Evolutionary conservation across 2,888 invertebrate genomes (phyloP).

Genomic region (Dorcus parallelipipedus): DNA sequence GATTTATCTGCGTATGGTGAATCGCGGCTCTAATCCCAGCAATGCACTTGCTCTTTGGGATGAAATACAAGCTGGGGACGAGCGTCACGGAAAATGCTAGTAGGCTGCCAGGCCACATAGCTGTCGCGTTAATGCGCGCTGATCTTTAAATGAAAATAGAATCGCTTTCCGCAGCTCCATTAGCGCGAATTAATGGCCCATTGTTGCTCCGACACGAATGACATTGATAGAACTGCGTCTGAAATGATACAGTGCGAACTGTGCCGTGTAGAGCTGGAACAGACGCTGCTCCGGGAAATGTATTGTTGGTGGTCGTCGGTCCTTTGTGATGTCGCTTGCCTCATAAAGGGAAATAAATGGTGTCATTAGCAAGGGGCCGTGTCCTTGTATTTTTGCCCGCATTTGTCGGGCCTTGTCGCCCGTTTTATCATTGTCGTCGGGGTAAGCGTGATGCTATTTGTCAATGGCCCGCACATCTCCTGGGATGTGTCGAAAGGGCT

Average conservation of each 20-base stretch:
- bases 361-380: slow-evolving; percentile 49
- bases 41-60: slow-evolving; percentile 29
- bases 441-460: slow-evolving; percentile 40
- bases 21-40: slow-evolving; percentile 32
- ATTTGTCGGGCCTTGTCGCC: slow-evolving; percentile 49
- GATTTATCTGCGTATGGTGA: slow-evolving; percentile 35
- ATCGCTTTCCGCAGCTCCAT: slow-evolving; percentile 31
- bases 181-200: slow-evolving; percentile 34
- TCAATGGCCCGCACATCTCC: slow-evolving; percentile 30
- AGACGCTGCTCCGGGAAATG: slow-evolving; percentile 37
- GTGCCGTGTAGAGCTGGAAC: slow-evolving; percentile 30
- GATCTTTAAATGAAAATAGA: slow-evolving; percentile 11
- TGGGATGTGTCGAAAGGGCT: slow-evolving; percentile 12
- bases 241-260: slow-evolving; percentile 12
- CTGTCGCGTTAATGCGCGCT: not conserved
- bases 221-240: slow-evolving; percentile 31
- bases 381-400: slow-evolving; percentile 48
- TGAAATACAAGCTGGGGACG: slow-evolving; percentile 9
- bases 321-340: slow-evolving; percentile 46
- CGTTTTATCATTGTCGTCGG: slow-evolving; percentile 48
- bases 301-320: slow-evolving; percentile 42
- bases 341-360: slow-evolving; percentile 50
- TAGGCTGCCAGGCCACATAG: slow-evolving; percentile 22
- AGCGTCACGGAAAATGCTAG: slow-evolving; percentile 15
- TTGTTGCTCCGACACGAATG: slow-evolving; percentile 28